Evolutionary conservation across 2,888 invertebrate genomes (phyloP).

Genomic region (Chalcosyrphus nemorum): DNA sequence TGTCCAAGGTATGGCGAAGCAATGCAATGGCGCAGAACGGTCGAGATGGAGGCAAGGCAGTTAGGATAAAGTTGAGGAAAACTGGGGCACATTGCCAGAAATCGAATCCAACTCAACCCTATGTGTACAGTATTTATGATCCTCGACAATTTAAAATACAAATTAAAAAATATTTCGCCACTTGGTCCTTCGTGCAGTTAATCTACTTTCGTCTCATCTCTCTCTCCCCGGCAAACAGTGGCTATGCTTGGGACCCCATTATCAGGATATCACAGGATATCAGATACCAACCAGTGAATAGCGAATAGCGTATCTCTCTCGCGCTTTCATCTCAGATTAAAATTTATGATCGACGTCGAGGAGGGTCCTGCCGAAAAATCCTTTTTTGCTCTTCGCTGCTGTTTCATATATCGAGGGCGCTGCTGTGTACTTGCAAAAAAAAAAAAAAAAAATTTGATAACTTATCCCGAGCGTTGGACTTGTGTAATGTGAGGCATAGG

Average conservation of each 20-base stretch:
- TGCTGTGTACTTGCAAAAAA: neutral
- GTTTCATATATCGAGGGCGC: slow-evolving; percentile 11
- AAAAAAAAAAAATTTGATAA: slow-evolving; percentile 48
- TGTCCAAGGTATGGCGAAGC: too few species aligned
- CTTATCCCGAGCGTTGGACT: slow-evolving; percentile 34
- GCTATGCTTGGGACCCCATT: slow-evolving; percentile 40
- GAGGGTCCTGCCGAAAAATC: slow-evolving; percentile 47
- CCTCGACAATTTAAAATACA: slow-evolving; percentile 16
- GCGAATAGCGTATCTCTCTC: slow-evolving; percentile 25
- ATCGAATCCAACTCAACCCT: too few species aligned
- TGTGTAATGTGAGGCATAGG: slow-evolving; percentile 9
- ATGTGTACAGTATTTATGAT: slow-evolving; percentile 40
- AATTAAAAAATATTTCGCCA: slow-evolving; percentile 14
- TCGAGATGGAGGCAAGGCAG: too few species aligned
- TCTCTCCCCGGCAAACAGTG: neutral
- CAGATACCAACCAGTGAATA: slow-evolving; percentile 37
- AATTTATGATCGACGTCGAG: slow-evolving; percentile 57
- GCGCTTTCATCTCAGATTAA: slow-evolving; percentile 60
- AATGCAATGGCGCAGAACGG: too few species aligned
- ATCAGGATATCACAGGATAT: slow-evolving; percentile 55
- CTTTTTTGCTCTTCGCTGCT: slow-evolving; percentile 21
- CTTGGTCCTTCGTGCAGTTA: slow-evolving; percentile 35
- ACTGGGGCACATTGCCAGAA: too few species aligned
- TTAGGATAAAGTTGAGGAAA: too few species aligned
- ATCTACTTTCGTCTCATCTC: slow-evolving; percentile 1